These are phyloP conservation scores for Drosophila parvula DNA, from an alignment of 1,140 invertebrate species.

Conservation along the genomic window DNA sequence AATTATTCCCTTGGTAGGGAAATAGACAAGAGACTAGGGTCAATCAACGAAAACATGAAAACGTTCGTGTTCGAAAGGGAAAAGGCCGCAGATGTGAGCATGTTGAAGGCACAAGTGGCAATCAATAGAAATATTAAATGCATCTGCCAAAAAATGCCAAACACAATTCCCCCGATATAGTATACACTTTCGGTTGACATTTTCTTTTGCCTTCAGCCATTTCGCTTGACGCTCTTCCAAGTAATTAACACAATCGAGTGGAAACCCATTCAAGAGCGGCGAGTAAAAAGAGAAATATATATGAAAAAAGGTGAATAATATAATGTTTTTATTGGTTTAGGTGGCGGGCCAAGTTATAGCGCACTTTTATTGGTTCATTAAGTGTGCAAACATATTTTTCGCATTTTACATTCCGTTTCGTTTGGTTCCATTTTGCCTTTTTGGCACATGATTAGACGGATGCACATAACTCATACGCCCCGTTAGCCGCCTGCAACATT, in stretches of 20 bases:
- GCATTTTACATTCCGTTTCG: constrained; percentile 18
- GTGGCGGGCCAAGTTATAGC: constrained; percentile 27
- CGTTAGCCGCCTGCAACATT: constrained; percentile 36
- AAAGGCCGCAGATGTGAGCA: not conserved
- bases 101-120: constrained; percentile 14
- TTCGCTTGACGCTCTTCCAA: constrained; percentile 48
- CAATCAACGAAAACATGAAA: constrained; percentile 67
- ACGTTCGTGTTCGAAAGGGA: constrained; percentile 38
- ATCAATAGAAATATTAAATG: constrained; percentile 47
- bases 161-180: constrained; percentile 2
- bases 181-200: constrained; percentile 18
- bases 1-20: constrained; percentile 2
- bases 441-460: constrained; percentile 44
- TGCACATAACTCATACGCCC: constrained; percentile 52
- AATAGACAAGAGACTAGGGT: constrained; percentile 32
- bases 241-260: constrained; percentile 55
- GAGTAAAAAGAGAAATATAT: constrained; percentile 11
- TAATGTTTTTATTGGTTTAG: constrained; percentile 74
- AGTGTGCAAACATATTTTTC: constrained; percentile 63
- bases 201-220: not conserved
- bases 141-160: constrained; percentile 61
- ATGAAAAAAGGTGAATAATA: constrained; percentile 2
- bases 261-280: constrained; percentile 40
- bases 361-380: constrained; percentile 73
- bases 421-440: constrained; percentile 36